Evolutionary conservation across 1,140 invertebrate genomes (phyloP).

Genomic region (Trichonephila clavipes): DNA sequence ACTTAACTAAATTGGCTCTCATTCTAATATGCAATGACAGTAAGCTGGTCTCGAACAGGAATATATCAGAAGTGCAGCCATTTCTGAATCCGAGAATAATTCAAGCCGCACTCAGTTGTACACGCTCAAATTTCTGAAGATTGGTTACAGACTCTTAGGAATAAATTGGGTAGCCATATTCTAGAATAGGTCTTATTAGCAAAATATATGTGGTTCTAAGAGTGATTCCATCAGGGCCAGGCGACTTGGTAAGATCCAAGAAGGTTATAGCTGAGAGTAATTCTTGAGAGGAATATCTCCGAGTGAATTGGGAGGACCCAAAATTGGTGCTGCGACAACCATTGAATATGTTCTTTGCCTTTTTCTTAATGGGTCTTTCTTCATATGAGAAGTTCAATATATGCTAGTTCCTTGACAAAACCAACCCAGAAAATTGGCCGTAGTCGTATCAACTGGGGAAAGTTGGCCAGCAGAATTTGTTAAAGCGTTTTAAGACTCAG

Average conservation of each 20-base stretch:
- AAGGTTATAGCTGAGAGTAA: background rate
- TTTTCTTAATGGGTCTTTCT: background rate
- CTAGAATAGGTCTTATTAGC: no score
- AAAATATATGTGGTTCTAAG: no score
- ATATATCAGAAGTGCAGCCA: no score
- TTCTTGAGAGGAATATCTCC: background rate
- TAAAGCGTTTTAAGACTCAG: background rate
- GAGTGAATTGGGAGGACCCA: background rate
- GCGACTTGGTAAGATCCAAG: slow-evolving; percentile 10
- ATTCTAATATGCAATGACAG: no score
- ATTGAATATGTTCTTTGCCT: background rate
- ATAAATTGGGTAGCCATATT: no score
- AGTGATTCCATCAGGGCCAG: background rate
- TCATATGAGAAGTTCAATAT: background rate
- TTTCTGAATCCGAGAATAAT: no score
- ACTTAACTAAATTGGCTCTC: no score
- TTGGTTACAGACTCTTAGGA: no score
- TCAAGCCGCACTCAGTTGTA: no score
- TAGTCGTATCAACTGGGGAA: background rate
- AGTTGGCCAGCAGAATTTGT: background rate
- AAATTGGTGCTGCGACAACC: background rate
- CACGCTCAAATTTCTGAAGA: no score
- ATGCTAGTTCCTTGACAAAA: slow-evolving; percentile 10
- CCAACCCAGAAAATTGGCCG: background rate
- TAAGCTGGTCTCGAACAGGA: no score